phyloP scores from a whole-genome alignment of 1,140 invertebrate species.

The Drosophila teissieri region DNA sequence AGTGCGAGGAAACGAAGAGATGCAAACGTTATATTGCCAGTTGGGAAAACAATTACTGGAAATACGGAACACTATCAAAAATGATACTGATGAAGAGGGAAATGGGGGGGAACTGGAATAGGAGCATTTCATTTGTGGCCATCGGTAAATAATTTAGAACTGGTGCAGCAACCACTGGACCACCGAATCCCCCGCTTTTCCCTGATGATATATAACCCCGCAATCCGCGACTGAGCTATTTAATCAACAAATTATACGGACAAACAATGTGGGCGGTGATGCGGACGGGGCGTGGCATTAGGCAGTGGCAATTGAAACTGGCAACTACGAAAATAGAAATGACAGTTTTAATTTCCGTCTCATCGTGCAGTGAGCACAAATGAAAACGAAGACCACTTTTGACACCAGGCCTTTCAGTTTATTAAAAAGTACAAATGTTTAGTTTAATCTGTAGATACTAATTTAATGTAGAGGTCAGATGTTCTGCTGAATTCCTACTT shows the following conservation, averaged over 20 bases:
- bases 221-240: constrained; percentile 32
- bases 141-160: constrained; percentile 48
- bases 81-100: neutral
- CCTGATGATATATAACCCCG: constrained; percentile 22
- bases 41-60: constrained; percentile 33
- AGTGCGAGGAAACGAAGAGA: too few species aligned
- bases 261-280: constrained; percentile 22
- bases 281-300: constrained; percentile 5
- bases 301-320: constrained; percentile 13
- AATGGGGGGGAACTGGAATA: neutral
- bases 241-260: constrained; percentile 38
- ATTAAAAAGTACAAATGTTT: too few species aligned
- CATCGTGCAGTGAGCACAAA: neutral
- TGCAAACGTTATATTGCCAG: neutral
- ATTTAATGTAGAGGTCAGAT: too few species aligned
- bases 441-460: too few species aligned
- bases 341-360: neutral
- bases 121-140: constrained; percentile 42
- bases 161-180: constrained; percentile 20
- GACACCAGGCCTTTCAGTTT: neutral
- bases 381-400: neutral
- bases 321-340: neutral
- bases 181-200: constrained; percentile 4
- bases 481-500: neutral
- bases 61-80: constrained; percentile 9